phyloP scores from a whole-genome alignment of 2,797 vertebrate species.

The Allobates femoralis region DNA sequence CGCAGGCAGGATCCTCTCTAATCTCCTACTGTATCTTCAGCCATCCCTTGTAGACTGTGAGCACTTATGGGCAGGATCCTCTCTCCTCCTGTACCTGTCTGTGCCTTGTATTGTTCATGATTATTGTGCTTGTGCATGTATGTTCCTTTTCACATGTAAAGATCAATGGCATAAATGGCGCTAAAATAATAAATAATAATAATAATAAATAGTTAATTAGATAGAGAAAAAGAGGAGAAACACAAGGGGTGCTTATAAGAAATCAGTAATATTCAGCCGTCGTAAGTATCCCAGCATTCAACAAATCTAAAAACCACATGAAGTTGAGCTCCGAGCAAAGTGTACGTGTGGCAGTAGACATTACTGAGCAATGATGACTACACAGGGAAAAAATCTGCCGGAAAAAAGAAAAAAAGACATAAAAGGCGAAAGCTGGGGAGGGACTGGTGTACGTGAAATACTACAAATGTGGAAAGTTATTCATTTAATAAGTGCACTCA shows the following conservation, averaged over 20 bases:
- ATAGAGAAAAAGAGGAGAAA: not conserved
- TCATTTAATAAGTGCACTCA: not conserved
- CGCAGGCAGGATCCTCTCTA: too few relatives aligned
- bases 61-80: too few relatives aligned
- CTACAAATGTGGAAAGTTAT: not conserved
- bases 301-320: conserved; percentile 29
- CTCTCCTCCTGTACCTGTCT: too few relatives aligned
- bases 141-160: too few relatives aligned
- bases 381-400: conserved; percentile 43
- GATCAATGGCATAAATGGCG: too few relatives aligned
- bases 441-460: too few relatives aligned
- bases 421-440: not conserved
- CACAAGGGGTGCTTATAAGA: not conserved
- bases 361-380: conserved; percentile 47
- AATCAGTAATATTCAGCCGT: not conserved
- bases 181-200: too few relatives aligned
- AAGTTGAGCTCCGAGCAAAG: not conserved
- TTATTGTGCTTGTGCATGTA: too few relatives aligned
- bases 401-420: not conserved
- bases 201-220: too few relatives aligned
- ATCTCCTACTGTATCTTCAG: too few relatives aligned
- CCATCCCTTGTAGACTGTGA: too few relatives aligned
- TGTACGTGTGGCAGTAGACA: conserved; percentile 60
- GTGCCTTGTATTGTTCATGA: too few relatives aligned
- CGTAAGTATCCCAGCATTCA: not conserved